A percentile compares a stretch with the other conserved stretches of the same genome.
Evolutionary conservation across 2,888 invertebrate genomes (phyloP).

Genomic region (Polyommatus icarus): DNA sequence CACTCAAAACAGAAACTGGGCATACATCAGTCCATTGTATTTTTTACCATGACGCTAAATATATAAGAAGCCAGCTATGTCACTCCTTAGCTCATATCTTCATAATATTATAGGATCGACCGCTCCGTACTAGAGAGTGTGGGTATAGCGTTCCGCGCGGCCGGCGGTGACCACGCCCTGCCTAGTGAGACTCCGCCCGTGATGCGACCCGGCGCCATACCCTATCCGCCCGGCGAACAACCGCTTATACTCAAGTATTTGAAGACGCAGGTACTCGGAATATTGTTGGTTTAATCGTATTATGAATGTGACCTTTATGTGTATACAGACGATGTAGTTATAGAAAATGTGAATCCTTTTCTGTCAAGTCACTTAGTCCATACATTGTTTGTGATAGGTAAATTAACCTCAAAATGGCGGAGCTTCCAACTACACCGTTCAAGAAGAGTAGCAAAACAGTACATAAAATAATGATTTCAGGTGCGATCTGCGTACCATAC

Average conservation of each 20-base stretch:
- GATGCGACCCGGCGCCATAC: slow-evolving; percentile 53
- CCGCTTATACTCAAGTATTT: slow-evolving; percentile 70
- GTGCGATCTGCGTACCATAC: slow-evolving; percentile 95
- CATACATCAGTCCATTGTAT: no score
- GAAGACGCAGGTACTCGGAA: slow-evolving; percentile 59
- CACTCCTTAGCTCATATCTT: background rate
- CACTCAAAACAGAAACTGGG: no score
- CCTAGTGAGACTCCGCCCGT: slow-evolving; percentile 48
- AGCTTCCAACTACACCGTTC: background rate
- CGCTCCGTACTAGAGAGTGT: slow-evolving; percentile 70
- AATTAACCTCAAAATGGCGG: background rate
- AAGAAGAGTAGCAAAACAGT: background rate
- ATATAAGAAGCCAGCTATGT: no score
- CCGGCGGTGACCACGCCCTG: slow-evolving; percentile 58
- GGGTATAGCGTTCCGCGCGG: slow-evolving; percentile 67
- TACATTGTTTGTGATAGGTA: background rate
- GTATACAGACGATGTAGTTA: no score
- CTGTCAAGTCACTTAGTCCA: no score
- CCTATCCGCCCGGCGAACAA: slow-evolving; percentile 66
- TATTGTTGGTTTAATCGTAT: background rate
- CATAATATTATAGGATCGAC: slow-evolving; percentile 56
- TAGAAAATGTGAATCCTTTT: no score
- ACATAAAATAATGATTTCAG: slow-evolving; percentile 56
- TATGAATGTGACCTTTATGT: no score
- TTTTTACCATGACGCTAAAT: no score